These are phyloP conservation scores for Leptinotarsa lineolata DNA, from an alignment of 1,140 invertebrate species.

Conservation along the genomic window DNA sequence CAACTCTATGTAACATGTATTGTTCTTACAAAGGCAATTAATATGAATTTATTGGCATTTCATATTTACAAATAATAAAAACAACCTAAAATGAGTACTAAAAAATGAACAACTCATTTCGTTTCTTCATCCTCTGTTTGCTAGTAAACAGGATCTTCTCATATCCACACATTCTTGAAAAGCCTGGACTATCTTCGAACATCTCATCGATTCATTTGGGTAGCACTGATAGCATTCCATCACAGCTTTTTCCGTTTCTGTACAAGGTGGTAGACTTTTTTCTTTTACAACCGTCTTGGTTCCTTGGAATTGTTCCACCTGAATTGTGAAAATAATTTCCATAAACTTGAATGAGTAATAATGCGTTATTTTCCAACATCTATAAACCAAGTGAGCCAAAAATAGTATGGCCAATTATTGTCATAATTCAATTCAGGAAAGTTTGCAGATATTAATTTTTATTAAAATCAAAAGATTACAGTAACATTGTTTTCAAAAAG, in stretches of 20 bases:
- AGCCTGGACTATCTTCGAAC: conserved; percentile 52
- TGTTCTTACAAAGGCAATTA: background rate
- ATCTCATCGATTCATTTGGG: conserved; percentile 51
- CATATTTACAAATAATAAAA: conserved; percentile 19
- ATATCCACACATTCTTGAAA: conserved; percentile 54
- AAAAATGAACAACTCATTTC: background rate
- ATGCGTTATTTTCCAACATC: too few species aligned
- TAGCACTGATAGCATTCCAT: conserved; percentile 51
- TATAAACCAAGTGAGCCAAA: too few species aligned
- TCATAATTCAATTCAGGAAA: too few species aligned
- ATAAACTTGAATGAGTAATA: too few species aligned
- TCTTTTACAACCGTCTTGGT: conserved; percentile 30
- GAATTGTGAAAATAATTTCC: conserved; percentile 24
- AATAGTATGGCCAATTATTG: too few species aligned
- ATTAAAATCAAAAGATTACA: too few species aligned
- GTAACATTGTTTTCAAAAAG: too few species aligned
- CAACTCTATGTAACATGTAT: too few species aligned
- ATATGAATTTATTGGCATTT: conserved; percentile 5
- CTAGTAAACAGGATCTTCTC: conserved; percentile 42
- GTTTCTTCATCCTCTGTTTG: conserved; percentile 27
- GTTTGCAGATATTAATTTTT: too few species aligned
- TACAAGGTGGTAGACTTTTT: conserved; percentile 44
- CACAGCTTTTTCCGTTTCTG: conserved; percentile 45
- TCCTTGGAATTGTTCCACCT: conserved; percentile 45
- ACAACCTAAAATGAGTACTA: conserved; percentile 1